Evolutionary conservation across 1,140 invertebrate genomes (phyloP).

Genomic region (Probaryconus sp.): DNA sequence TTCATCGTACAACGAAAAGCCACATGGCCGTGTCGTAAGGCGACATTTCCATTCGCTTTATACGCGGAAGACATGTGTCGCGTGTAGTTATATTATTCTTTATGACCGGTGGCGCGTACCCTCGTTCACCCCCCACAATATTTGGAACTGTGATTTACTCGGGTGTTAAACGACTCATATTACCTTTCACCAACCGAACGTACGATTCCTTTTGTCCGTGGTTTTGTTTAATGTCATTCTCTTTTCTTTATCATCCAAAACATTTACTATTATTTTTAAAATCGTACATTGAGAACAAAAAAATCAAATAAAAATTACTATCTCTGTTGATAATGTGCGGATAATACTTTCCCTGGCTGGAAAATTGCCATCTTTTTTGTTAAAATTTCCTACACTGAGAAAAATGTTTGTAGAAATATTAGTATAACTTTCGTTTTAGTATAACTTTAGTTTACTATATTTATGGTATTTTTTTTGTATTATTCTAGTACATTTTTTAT

Average conservation of each 20-base stretch:
- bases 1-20: conserved; percentile 49
- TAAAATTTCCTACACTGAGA: conserved; percentile 12
- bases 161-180: conserved; percentile 74
- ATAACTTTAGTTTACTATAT: too few species aligned
- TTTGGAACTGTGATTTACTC: conserved; percentile 76
- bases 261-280: conserved; percentile 55
- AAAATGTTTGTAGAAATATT: too few species aligned
- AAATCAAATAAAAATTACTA: too few species aligned
- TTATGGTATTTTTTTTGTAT: too few species aligned
- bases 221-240: conserved; percentile 51
- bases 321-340: too few species aligned
- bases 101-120: conserved; percentile 71
- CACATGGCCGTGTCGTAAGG: conserved; percentile 49
- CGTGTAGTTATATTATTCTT: conserved; percentile 78
- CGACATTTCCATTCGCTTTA: conserved; percentile 58
- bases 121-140: conserved; percentile 72
- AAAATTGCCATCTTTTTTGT: too few species aligned
- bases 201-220: conserved; percentile 45
- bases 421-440: too few species aligned
- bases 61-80: conserved; percentile 76
- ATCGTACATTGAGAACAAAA: too few species aligned
- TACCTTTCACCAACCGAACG: conserved; percentile 58
- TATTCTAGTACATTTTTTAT: too few species aligned
- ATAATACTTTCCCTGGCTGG: too few species aligned
- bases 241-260: conserved; percentile 40